Evolutionary conservation across 2,888 invertebrate species (phyloP), one percentile per base, ranked within the genome.

Genomic region (Capitulum mitella): DNA sequence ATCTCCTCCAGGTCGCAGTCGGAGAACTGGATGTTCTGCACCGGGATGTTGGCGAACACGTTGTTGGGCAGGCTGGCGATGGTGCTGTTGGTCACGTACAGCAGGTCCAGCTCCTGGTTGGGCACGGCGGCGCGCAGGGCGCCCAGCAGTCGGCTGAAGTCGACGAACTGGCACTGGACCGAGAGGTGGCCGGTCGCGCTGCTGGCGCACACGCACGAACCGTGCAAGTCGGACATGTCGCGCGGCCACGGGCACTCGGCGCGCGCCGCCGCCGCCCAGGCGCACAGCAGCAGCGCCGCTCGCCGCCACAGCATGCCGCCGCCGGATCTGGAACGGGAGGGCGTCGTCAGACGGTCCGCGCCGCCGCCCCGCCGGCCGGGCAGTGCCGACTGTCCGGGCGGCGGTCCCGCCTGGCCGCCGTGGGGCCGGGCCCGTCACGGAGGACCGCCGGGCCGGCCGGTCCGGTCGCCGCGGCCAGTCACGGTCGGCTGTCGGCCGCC

Each of bases 161-260:
- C 92, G 80, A 94, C 94, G 88, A 93, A 92, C 87, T 94, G 94
- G 86, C 95, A 95, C 87, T 95, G 95, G 82, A 95, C 92, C 51
- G 94, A 94, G 26, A 95, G 88, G 85, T 94, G 94, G 83, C 91
- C 78, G 34, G 77, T 77, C 19, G 78, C 76, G 75, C 80, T 80
- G 70, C 61, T 77, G 29, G 81, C 81, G 87, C 96, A 96, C 80
- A 95, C 90, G 86, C 96, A 96, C 76, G 93, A 91, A 77, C 92
- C 90, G 84, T 93, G 93, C 80, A 96, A 89, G 80, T 92, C 91
- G 77, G 89, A 88, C 40, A 91, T 88, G 81, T 92, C 90, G 94
- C 95, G 95, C 0, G 95, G 95, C 86, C 96, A 96, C 84, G 93
- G 92, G 37, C 90, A 91, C 81, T 82, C 80, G 81, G 82, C 48